phyloP scores from a whole-genome alignment of 2,888 invertebrate species.

The Sesia apiformis region DNA sequence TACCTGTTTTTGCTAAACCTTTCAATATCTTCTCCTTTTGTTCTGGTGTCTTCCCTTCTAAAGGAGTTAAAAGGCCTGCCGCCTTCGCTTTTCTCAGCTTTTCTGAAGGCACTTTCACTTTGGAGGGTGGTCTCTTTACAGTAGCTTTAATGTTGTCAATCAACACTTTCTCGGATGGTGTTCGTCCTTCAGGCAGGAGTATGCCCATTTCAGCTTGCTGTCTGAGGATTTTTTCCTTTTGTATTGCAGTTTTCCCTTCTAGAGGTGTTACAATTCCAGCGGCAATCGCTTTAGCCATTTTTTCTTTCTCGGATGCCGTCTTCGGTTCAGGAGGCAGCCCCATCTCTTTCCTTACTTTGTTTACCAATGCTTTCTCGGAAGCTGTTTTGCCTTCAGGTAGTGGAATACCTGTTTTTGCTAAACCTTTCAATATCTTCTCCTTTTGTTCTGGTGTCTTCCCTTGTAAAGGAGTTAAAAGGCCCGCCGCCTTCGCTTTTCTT shows the following conservation, averaged over 20 bases:
- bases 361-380: constrained; percentile 19
- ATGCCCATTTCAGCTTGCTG: constrained; percentile 16
- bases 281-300: constrained; percentile 20
- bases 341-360: constrained; percentile 8
- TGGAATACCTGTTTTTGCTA: constrained; percentile 15
- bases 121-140: constrained; percentile 10
- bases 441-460: constrained; percentile 27
- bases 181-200: constrained; percentile 11
- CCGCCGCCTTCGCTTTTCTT: constrained; percentile 16
- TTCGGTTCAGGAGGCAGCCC: constrained; percentile 18
- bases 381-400: constrained; percentile 19
- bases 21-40: constrained; percentile 31
- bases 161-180: constrained; percentile 12
- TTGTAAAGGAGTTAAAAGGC: constrained; percentile 24
- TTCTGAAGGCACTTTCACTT: constrained; percentile 11
- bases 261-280: constrained; percentile 24
- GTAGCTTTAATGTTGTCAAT: constrained; percentile 11
- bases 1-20: constrained; percentile 19
- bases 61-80: constrained; percentile 20
- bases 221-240: constrained; percentile 17
- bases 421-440: constrained; percentile 30
- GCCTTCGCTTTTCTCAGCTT: constrained; percentile 16
- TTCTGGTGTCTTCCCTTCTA: constrained; percentile 24
- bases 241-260: constrained; percentile 22
- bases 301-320: constrained; percentile 18